A percentile compares a stretch with the other conserved stretches of the same genome.
phyloP scores from a whole-genome alignment of 1,140 invertebrate genomes.

The Drosophila ambigua region DNA sequence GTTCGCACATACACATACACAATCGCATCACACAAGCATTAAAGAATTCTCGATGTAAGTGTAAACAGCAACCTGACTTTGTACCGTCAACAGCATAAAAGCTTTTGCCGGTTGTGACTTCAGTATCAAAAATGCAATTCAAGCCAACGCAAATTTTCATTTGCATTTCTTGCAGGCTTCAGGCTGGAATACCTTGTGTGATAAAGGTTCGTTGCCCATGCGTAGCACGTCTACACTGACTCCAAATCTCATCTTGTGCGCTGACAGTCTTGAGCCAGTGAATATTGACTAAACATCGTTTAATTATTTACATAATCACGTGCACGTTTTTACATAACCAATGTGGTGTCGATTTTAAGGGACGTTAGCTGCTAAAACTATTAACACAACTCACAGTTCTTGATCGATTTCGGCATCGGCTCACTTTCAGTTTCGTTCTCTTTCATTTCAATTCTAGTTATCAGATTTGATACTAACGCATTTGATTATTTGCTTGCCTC shows the following conservation, averaged over 20 bases:
- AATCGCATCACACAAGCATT: constrained; percentile 14
- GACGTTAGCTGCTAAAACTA: too few species aligned
- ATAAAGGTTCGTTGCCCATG: constrained; percentile 77
- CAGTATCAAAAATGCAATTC: constrained; percentile 58
- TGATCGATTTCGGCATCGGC: constrained; percentile 16
- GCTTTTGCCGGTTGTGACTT: constrained; percentile 50
- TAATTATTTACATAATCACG: constrained; percentile 29
- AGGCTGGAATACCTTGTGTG: constrained; percentile 83
- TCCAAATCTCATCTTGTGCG: constrained; percentile 10
- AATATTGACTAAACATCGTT: constrained; percentile 29
- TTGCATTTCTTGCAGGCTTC: constrained; percentile 81
- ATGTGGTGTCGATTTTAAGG: constrained; percentile 20
- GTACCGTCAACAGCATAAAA: constrained; percentile 50
- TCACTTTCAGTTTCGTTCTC: constrained; percentile 1
- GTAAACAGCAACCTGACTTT: constrained; percentile 48
- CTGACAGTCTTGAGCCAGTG: constrained; percentile 10
- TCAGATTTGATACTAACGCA: constrained; percentile 17
- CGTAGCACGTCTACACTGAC: constrained; percentile 43
- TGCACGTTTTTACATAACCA: constrained; percentile 13
- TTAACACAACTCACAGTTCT: not conserved
- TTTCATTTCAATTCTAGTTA: constrained; percentile 9
- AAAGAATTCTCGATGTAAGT: constrained; percentile 21
- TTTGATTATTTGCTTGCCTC: constrained; percentile 29
- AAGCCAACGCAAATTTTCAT: constrained; percentile 72
- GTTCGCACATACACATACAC: constrained; percentile 15